phyloP scores from a whole-genome alignment of 1,140 invertebrate species.

The Aphidius gifuensis region DNA sequence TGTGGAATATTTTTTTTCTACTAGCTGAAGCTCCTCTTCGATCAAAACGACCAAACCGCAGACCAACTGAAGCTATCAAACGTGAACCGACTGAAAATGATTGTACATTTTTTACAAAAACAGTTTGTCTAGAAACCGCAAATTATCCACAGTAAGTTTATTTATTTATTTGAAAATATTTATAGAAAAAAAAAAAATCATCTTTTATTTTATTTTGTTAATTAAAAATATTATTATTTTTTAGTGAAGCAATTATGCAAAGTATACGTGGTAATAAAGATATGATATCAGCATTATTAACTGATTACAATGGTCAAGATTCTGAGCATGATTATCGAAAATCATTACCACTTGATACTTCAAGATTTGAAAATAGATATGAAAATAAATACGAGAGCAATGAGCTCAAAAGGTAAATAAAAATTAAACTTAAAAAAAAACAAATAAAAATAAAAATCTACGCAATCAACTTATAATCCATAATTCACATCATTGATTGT shows the following conservation, averaged over 20 bases:
- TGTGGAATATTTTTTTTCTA: background rate
- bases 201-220: background rate
- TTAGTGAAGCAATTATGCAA: conserved; percentile 72
- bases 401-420: conserved; percentile 49
- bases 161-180: background rate
- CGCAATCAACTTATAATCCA: background rate
- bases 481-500: conserved; percentile 11
- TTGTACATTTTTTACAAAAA: conserved; percentile 73
- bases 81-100: conserved; percentile 43
- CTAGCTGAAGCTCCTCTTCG: conserved; percentile 16
- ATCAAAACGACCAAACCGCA: conserved; percentile 32
- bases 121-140: conserved; percentile 69
- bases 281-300: conserved; percentile 66
- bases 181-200: background rate
- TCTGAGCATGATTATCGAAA: conserved; percentile 26
- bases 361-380: conserved; percentile 34
- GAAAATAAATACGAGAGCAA: conserved; percentile 49
- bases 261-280: conserved; percentile 70
- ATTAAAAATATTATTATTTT: conserved; percentile 27
- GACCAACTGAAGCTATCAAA: conserved; percentile 39
- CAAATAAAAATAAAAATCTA: background rate
- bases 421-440: too few species aligned
- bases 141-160: conserved; percentile 75
- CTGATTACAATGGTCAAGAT: conserved; percentile 59
- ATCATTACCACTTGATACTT: conserved; percentile 30